Conservation (phyloP, 2,888 invertebrate genomes). For the Pherbina coryleti region DNA sequence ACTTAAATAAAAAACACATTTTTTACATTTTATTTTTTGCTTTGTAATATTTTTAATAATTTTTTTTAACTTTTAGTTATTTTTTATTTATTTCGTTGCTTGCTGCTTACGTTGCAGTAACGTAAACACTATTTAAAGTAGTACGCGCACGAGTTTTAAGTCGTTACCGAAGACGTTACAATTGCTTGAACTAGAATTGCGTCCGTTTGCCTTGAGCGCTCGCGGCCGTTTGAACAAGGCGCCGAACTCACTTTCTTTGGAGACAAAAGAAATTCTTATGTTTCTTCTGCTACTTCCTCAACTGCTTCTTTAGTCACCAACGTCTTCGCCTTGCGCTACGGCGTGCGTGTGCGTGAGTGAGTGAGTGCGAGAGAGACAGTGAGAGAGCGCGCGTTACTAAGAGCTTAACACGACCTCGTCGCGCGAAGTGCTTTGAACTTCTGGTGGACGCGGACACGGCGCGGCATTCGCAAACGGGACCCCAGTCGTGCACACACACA, state of each 20-base stretch:
- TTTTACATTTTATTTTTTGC: neutral
- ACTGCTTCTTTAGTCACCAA: neutral
- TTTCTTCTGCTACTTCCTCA: neutral
- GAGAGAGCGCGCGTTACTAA: neutral
- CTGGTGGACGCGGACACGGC: conserved; percentile 52
- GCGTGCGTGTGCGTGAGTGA: neutral
- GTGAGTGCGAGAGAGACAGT: conserved; percentile 1
- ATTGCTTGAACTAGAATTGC: neutral
- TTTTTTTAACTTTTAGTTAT: neutral
- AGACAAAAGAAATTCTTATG: conserved; percentile 8
- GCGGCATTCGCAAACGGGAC: conserved; percentile 32
- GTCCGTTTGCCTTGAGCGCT: conserved; percentile 28
- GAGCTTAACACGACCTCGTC: conserved; percentile 60
- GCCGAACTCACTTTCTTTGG: conserved; percentile 20
- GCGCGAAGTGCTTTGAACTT: conserved; percentile 67
- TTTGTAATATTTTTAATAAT: neutral
- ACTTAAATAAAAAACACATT: neutral
- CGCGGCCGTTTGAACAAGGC: conserved; percentile 26
- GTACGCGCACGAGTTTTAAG: neutral
- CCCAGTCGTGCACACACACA: neutral
- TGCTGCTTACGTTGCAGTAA: too few species aligned
- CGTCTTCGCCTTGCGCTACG: conserved; percentile 24
- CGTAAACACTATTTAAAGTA: too few species aligned
- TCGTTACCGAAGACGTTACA: neutral
- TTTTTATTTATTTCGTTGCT: neutral